Percentiles rank a stretch among this genome's conserved stretches.
These are phyloP conservation scores for Manis crassicaudata DNA, from an alignment of 2,797 vertebrate species.

Conservation along the genomic window DNA sequence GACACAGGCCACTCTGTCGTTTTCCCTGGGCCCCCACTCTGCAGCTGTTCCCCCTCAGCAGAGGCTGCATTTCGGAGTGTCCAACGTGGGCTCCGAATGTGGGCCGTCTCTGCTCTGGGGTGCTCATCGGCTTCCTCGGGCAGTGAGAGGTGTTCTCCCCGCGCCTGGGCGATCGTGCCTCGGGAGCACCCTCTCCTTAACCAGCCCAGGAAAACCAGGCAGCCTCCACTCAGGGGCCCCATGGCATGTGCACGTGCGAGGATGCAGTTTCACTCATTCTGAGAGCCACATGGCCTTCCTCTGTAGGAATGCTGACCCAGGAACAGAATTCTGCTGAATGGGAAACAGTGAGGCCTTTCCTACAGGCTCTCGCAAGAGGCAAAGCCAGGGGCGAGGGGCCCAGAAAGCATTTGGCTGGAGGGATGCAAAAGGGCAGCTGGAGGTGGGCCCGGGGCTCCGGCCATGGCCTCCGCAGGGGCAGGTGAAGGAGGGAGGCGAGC, in stretches of 20 bases:
- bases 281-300: background rate
- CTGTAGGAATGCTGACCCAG: background rate
- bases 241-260: too few species aligned
- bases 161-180: fast-evolving
- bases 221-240: background rate
- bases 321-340: background rate
- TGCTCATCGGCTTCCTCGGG: background rate
- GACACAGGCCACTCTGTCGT: fast-evolving
- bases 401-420: fast-evolving
- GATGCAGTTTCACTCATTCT: background rate
- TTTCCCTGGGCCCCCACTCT: too few species aligned
- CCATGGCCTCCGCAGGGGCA: background rate
- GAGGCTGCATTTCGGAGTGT: fast-evolving
- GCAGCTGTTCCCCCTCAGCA: background rate
- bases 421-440: background rate
- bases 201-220: background rate
- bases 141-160: fast-evolving
- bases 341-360: background rate
- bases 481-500: background rate
- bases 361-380: background rate
- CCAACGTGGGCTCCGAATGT: fast-evolving
- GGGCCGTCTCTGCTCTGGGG: background rate
- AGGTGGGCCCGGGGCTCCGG: background rate
- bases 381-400: background rate
- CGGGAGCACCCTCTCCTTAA: fast-evolving